Evolutionary conservation across 2,797 vertebrate species (phyloP).

Genomic region (Notolepis coatsorum): DNA sequence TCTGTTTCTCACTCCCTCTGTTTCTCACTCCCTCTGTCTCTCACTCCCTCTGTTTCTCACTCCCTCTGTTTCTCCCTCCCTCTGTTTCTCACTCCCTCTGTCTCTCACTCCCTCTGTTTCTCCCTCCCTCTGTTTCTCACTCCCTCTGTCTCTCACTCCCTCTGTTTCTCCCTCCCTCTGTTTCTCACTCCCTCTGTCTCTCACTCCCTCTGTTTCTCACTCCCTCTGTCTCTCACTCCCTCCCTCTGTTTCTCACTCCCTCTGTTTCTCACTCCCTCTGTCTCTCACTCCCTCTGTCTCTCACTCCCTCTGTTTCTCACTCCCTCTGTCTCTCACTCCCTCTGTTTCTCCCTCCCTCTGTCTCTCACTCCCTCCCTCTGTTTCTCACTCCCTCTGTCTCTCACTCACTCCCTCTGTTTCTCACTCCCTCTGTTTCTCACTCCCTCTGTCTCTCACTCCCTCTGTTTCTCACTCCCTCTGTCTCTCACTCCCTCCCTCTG

Average conservation of each 20-base stretch:
- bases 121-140: background rate
- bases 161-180: background rate
- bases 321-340: no score
- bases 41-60: slow-evolving; percentile 1
- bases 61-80: no score
- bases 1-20: background rate
- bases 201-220: no score
- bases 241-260: background rate
- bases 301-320: slow-evolving; percentile 1
- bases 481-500: no score
- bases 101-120: background rate
- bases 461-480: no score
- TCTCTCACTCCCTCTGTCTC: background rate
- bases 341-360: no score
- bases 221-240: no score
- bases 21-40: background rate
- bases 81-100: no score
- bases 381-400: background rate
- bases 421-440: background rate
- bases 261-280: background rate
- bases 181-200: no score
- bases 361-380: no score
- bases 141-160: background rate
- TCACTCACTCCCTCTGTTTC: background rate
- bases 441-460: slow-evolving; percentile 10